Evolutionary conservation across 1,140 invertebrate species (phyloP).

Genomic region (Leptoteleia sp.): DNA sequence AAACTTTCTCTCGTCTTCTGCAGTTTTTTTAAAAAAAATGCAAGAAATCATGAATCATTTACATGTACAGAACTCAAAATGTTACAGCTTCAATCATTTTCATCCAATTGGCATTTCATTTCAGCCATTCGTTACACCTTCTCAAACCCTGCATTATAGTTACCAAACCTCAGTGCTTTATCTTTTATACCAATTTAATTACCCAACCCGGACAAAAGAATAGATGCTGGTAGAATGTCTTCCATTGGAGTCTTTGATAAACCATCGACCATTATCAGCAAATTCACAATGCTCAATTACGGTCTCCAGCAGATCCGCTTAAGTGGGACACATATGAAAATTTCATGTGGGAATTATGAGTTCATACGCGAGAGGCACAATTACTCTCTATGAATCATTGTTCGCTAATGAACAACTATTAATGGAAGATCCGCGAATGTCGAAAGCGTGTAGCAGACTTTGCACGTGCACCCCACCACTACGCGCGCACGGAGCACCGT

Average conservation of each 20-base stretch:
- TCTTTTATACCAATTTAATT: not conserved
- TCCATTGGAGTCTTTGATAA: too few relatives aligned
- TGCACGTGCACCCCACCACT: not conserved
- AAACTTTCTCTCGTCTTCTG: too few relatives aligned
- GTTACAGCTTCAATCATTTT: too few relatives aligned
- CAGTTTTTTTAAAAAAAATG: too few relatives aligned
- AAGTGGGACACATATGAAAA: slow-evolving; percentile 46
- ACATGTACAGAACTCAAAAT: too few relatives aligned
- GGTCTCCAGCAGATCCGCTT: not conserved
- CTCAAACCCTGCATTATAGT: too few relatives aligned
- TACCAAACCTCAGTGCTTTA: too few relatives aligned
- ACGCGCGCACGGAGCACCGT: not conserved
- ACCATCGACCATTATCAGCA: slow-evolving; percentile 21
- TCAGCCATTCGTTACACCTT: too few relatives aligned
- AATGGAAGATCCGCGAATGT: slow-evolving; percentile 33
- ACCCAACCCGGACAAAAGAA: not conserved
- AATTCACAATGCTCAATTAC: slow-evolving; percentile 36
- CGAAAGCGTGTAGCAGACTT: slow-evolving; percentile 21
- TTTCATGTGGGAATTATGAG: slow-evolving; percentile 55
- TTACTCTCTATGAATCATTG: slow-evolving; percentile 46
- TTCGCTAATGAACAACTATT: slow-evolving; percentile 58
- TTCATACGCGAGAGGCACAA: slow-evolving; percentile 23
- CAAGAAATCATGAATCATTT: too few relatives aligned
- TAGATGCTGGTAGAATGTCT: too few relatives aligned
- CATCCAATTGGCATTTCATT: too few relatives aligned